These are phyloP conservation scores for Coremacera marginata DNA, from an alignment of 2,888 invertebrate species.

Conservation along the genomic window DNA sequence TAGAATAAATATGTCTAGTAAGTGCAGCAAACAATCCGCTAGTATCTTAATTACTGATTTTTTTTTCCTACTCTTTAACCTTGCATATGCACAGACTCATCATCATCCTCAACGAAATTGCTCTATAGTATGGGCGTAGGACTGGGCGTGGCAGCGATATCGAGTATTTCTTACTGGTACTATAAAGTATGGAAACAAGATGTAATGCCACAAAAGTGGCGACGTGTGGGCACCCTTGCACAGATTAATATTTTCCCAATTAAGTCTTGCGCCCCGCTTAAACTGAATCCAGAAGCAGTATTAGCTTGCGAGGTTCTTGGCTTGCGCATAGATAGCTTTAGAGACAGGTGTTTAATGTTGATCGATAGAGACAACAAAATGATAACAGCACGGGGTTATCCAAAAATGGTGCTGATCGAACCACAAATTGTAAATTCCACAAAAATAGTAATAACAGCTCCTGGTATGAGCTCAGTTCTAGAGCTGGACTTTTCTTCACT, in stretches of 20 bases:
- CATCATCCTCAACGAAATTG: neutral
- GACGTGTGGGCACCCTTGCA: slow-evolving; percentile 59
- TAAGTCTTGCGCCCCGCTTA: slow-evolving; percentile 61
- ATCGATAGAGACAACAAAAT: slow-evolving; percentile 58
- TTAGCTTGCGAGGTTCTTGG: slow-evolving; percentile 61
- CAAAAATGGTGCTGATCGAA: slow-evolving; percentile 59
- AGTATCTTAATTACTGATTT: neutral
- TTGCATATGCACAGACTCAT: neutral
- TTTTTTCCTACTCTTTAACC: neutral
- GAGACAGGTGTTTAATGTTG: slow-evolving; percentile 64
- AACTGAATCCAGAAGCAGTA: slow-evolving; percentile 45
- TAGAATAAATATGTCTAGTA: slow-evolving; percentile 32
- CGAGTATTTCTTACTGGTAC: slow-evolving; percentile 55
- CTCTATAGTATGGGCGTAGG: slow-evolving; percentile 49
- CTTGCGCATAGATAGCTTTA: slow-evolving; percentile 53
- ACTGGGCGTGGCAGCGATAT: slow-evolving; percentile 51
- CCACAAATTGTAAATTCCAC: slow-evolving; percentile 62
- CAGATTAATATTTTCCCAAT: slow-evolving; percentile 61
- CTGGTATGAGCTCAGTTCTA: slow-evolving; percentile 71
- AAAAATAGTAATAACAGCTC: slow-evolving; percentile 72
- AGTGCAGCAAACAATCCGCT: neutral
- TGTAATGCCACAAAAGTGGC: slow-evolving; percentile 62
- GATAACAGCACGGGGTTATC: slow-evolving; percentile 63
- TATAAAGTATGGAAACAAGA: slow-evolving; percentile 57
- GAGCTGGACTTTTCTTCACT: slow-evolving; percentile 67